Evolutionary conservation across 2,888 invertebrate species (phyloP), one percentile per base, ranked within the genome.

Genomic region (Apodemia hepburni): DNA sequence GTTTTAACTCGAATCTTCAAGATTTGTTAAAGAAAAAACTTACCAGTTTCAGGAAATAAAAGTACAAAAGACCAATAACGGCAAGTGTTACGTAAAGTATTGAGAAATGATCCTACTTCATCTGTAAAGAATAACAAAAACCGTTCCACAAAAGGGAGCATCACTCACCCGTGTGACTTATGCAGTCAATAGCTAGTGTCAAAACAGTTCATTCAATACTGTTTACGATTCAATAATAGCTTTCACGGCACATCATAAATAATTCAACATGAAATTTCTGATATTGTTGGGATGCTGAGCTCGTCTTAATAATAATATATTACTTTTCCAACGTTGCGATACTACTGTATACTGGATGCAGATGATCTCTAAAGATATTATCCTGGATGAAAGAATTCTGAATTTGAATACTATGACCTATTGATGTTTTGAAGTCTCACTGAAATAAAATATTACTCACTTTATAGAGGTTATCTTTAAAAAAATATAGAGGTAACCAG

Each of bases 101-200:
- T 70, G 69, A 69, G 60, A 67, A 69, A 70, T 69, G 71, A 72
- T 73, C 15, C 42, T 42, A 69, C 69, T 70, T 70, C 71, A 68
- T 73, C 72, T 73, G 70, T 72, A 71, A 76, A 74, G 73, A 78
- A 77, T 75, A 75, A 82, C 81, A 83, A 80, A 79, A 78, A 78
- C 68, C 65, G 61, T 45, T 60, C 61, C 74, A 82, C 84, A 84
- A 85, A 78, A 79, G 79, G 73, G 71, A 74, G 75, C 79, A 89
- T 91, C 89, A 81, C 75, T 91, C 89, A 88, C 77, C 81, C 54
- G 84, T 82, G 83, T 77, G 82, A 84, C 86, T 86, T 82, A 83
- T 85, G 85, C 85, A 84, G 84, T 85, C 87, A 88, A 88, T 88
- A 77, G 81, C 79, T 76, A 81, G 82, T 85, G 87, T 87, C 88